Evolutionary conservation across 1,140 invertebrate species (phyloP), one percentile per base, ranked within the genome.

Genomic region (Musca domestica): DNA sequence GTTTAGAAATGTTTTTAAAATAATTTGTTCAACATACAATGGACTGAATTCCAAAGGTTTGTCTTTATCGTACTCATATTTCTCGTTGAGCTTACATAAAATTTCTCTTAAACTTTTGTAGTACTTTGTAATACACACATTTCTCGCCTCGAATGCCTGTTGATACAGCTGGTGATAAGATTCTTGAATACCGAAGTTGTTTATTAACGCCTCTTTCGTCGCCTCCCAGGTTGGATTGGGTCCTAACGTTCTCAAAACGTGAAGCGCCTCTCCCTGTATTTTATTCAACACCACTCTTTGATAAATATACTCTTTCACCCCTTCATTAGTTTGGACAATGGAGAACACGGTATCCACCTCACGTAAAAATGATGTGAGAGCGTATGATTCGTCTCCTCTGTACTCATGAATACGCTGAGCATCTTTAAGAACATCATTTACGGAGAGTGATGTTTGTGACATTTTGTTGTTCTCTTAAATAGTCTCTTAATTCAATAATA

Each of bases 331-430:
- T 51, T 41, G 23, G 25, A 65, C 65, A 41, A 66, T 30, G 48
- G 48, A 67, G 51, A 66, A 66, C 61, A 66, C 48, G 46, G 30
- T 58, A n/a, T 66, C 56, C 41, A 67, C 67, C 68, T 69, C 71
- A 68, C 70, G 30, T 65, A 71, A 61, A 61, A 71, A 70, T 70
- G 54, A 71, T 65, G 66, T 67, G 47, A 68, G 64, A 66, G 67
- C 67, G 27, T 67, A 67, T 67, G 66, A 25, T 27, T 71, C 51
- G 41, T 68, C 64, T 67, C 70, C 64, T 72, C 46, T 71, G 56
- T 64, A 68, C 25, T 65, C 63, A 41, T 67, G 25, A 64, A 70
- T 67, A 22, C 54, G 66, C 27, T 70, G 69, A 27, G 65, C 69
- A 48, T 70, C 67, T 49, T 70, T 67, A 48, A 70, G 56, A 34